Evolutionary conservation across 1,140 invertebrate species (phyloP), one percentile per base, ranked within the genome.

Genomic region (Paramacrobiotus metropolitanus): DNA sequence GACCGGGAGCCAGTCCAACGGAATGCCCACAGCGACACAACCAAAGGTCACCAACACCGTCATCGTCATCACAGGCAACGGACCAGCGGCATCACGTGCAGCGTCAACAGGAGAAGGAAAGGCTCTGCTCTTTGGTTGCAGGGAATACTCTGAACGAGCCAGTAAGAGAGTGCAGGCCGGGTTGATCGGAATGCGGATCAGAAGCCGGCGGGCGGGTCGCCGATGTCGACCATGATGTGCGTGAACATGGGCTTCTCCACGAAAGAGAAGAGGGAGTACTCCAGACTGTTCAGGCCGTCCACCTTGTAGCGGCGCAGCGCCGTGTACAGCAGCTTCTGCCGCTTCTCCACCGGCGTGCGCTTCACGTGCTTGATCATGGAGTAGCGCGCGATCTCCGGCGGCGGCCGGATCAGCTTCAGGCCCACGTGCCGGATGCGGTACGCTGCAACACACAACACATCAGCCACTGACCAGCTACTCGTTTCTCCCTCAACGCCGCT

Each of bases 391-490:
- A 71, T 66, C 21, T 63, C 68, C 24, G 62, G 59, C 30, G 68
- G 69, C 1, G 70, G 70, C 40, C 70, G 64, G 21, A 65, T 68
- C 21, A 73, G 68, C 34, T 67, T 67, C 29, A 72, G 60, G 29
- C 68, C 71, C 21, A 70, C 68, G 44, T 74, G 70, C 55, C 72
- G 68, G 9, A 76, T 70, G 60, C 74, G 73, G 61, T 31, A 67
- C 66, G 45, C 60, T 62, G 29, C 63, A 66, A 45, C 34, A 0
- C 9, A 40, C 9, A 40, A 9, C 34, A 15, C 61, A 68, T 34
- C 85, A 68, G 21, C 64, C 68, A 31, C 69, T 67, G 66, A 77
- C 77, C 71, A 77, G 73, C 66, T 75, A 66, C 81, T 85, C 67
- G 60, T 71, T 71, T 15, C 63, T 40, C n/a, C n/a, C n/a, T n/a